Percentiles rank a stretch among this genome's conserved stretches.
Conservation (phyloP, 92 coral and sea anemone species). For the Micromussa lordhowensis region DNA sequence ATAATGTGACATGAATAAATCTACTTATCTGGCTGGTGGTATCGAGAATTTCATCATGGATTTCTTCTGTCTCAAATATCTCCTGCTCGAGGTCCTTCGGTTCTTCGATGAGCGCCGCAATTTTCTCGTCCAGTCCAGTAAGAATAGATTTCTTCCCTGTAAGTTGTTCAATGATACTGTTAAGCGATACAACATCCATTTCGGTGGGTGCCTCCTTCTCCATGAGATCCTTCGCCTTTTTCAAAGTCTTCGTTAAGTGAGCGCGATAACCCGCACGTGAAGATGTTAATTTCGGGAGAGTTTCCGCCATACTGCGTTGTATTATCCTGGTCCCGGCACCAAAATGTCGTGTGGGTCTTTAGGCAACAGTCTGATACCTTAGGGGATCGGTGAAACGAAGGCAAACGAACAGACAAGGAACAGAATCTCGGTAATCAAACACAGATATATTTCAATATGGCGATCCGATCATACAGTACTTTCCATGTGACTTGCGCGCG, state of each 20-base stretch:
- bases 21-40: no score
- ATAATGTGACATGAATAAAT: no score
- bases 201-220: conserved; percentile 6
- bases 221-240: neutral
- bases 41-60: no score
- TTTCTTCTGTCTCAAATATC: no score
- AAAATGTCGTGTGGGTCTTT: no score
- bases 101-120: conserved; percentile 27
- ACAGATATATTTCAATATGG: no score
- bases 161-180: conserved; percentile 31
- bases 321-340: conserved; percentile 50
- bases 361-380: no score
- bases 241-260: conserved; percentile 31
- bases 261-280: conserved; percentile 51
- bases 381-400: no score
- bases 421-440: no score
- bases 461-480: no score
- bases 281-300: conserved; percentile 17
- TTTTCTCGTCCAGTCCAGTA: conserved; percentile 40
- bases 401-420: no score
- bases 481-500: no score
- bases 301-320: conserved; percentile 17
- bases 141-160: conserved; percentile 31
- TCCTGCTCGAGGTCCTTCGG: conserved; percentile 33
- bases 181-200: conserved; percentile 29